Conservation (phyloP, 2,797 vertebrate species). For the Artibeus lituratus region DNA sequence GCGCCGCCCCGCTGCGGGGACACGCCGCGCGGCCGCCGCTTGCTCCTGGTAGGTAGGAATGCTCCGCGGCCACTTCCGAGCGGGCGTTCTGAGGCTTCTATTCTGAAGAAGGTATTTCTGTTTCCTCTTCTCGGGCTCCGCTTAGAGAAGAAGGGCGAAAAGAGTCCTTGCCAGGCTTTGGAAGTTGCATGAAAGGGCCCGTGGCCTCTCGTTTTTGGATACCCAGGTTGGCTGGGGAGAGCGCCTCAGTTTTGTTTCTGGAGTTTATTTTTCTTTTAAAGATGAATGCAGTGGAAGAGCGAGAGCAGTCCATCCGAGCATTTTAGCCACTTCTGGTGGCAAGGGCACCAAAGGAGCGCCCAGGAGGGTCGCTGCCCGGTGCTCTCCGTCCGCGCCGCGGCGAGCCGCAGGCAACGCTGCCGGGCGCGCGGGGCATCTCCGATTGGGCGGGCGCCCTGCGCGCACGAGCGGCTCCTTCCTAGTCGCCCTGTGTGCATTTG, state of each 20-base stretch:
- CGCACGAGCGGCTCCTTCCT: not conserved
- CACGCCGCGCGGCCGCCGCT: slow-evolving; percentile 73
- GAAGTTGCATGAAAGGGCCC: slow-evolving; percentile 25
- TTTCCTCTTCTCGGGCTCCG: not conserved
- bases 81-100: not conserved
- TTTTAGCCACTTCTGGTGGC: not conserved
- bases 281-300: not conserved
- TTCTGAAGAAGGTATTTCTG: not conserved
- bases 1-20: slow-evolving; percentile 11
- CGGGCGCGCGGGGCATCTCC: slow-evolving; percentile 24
- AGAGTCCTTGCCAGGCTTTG: not conserved
- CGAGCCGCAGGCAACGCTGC: not conserved
- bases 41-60: slow-evolving; percentile 24
- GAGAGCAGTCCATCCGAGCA: not conserved
- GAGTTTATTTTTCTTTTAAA: not conserved
- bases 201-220: not conserved
- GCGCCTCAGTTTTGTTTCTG: not conserved
- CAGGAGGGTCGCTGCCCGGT: not conserved
- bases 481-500: not conserved
- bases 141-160: not conserved
- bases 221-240: not conserved
- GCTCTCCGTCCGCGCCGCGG: not conserved
- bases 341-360: not conserved
- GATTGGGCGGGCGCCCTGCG: not conserved
- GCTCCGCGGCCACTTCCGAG: not conserved